Evolutionary conservation across 2,888 invertebrate genomes (phyloP), one percentile per base, ranked within the genome.

Genomic region (Steinernema carpocapsae): DNA sequence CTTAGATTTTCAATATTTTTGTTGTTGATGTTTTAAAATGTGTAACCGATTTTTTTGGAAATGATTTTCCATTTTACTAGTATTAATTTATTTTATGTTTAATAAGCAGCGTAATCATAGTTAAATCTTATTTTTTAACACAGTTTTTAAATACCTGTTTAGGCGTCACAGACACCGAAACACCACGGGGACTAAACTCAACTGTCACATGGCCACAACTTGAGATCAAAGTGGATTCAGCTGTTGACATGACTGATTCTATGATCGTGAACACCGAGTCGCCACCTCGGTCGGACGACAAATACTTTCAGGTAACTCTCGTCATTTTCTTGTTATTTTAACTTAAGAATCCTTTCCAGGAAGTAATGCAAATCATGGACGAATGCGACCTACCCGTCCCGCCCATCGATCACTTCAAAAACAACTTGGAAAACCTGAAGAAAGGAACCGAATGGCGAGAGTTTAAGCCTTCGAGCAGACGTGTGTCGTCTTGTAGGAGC

Each of bases 261-360:
- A 78, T 83, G 80, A 79, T 80, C 72, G 82, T 83, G 56, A 80
- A 82, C 74, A 19, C 56, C 22, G 56, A 56, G 26, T 56, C 56
- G 22, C 56, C 56, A 19, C 56, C 56, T 56, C 14, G 22, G 26
- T 12, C 22, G 3, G 56, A 56, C 26, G 56, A 56, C 26, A 56
- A 56, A 26, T 56, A 56, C 56, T 56, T 19, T 26, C 56, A 24
- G 26, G 56, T 56, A 17, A 26, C 24, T 26, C 26, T 43, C 24
- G 6, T 19, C 12, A 51, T 17, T 56, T 26, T 26, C 22, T 19
- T 24, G 48, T 17, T n/a, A 48, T n/a, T 10, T 6, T 24, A 10
- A 56, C 22, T 26, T 56, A 12, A 14, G 7, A 14, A 12, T 43
- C 7, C 7, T 43, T 56, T 6, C 6, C 51, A 56, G 56, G 56